phyloP scores from a whole-genome alignment of 2,113 vertebrate genomes.

The Charina bottae region DNA sequence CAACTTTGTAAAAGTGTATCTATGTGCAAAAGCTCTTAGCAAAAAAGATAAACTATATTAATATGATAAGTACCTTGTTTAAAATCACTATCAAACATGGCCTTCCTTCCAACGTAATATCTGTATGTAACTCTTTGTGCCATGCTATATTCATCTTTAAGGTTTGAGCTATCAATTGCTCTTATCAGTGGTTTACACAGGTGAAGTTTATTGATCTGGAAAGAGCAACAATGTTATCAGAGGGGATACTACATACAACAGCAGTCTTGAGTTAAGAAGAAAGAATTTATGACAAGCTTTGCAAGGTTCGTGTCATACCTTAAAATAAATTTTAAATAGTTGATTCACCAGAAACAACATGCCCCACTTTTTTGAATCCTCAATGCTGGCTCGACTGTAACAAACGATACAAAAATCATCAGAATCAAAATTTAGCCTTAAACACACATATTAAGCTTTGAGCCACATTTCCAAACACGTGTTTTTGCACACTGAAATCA shows the following conservation, averaged over 20 bases:
- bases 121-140: conserved; percentile 94
- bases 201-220: conserved; percentile 96
- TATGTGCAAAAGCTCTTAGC: not conserved
- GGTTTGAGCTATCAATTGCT: conserved; percentile 96
- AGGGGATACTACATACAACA: not conserved
- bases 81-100: conserved; percentile 98
- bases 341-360: conserved; percentile 99
- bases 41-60: not conserved
- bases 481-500: not conserved
- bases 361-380: conserved; percentile 98
- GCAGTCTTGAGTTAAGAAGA: conserved; percentile 5
- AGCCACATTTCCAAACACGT: not conserved
- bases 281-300: conserved; percentile 17
- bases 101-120: conserved; percentile 96
- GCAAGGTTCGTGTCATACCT: conserved; percentile 76
- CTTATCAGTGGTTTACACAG: conserved; percentile 96
- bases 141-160: conserved; percentile 92
- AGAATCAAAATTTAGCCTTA: not conserved
- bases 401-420: conserved; percentile 4
- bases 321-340: conserved; percentile 99
- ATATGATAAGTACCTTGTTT: conserved; percentile 82
- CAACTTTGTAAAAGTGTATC: not conserved
- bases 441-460: not conserved
- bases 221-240: not conserved
- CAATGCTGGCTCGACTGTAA: conserved; percentile 90